Conservation (phyloP, 1,140 invertebrate species). For the Heliconius melpomene region DNA sequence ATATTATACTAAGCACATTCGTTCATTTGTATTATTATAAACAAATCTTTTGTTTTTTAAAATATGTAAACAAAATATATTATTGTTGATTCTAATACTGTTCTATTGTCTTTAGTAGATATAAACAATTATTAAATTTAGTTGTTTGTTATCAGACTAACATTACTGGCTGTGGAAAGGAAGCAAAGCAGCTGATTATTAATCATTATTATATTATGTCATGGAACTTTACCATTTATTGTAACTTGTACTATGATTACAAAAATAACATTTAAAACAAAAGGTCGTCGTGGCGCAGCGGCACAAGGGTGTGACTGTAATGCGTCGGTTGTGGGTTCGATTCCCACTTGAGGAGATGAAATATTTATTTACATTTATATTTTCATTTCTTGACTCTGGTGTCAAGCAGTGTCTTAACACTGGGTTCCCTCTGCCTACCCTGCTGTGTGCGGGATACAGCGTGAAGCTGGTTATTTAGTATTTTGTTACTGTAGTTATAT, state of each 20-base stretch:
- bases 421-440: too few relatives aligned
- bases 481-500: too few relatives aligned
- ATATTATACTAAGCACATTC: not conserved
- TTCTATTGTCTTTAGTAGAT: not conserved
- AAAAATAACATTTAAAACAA: too few relatives aligned
- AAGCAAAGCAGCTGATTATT: not conserved
- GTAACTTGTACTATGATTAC: not conserved
- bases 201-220: not conserved
- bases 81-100: not conserved
- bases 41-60: not conserved
- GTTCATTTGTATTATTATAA: not conserved
- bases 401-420: too few relatives aligned
- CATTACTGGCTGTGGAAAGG: not conserved
- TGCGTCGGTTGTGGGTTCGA: too few relatives aligned
- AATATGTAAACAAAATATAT: not conserved
- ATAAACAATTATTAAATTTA: constrained; percentile 4
- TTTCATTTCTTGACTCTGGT: too few relatives aligned
- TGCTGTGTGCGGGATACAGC: too few relatives aligned
- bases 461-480: too few relatives aligned
- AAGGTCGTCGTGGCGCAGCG: too few relatives aligned
- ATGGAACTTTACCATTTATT: not conserved
- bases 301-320: too few relatives aligned
- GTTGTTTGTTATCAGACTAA: not conserved
- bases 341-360: too few relatives aligned
- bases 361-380: too few relatives aligned